Percentiles rank a stretch among this genome's conserved stretches.
phyloP scores from a whole-genome alignment of 2,888 invertebrate species.

The Horisme vitalbata region DNA sequence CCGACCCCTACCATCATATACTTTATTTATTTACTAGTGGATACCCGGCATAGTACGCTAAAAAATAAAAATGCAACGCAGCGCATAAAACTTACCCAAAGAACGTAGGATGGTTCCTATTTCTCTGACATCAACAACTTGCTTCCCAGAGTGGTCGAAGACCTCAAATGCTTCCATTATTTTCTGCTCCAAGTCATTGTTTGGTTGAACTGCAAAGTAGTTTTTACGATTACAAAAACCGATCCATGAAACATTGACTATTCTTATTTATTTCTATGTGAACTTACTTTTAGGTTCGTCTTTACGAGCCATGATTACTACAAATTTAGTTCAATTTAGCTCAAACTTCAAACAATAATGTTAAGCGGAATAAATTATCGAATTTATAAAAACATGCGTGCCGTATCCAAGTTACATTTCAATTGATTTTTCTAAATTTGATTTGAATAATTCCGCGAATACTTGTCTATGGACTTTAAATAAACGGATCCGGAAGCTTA shows the following conservation, averaged over 20 bases:
- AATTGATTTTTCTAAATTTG: constrained; percentile 5
- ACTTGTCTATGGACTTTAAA: neutral
- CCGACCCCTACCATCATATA: no score
- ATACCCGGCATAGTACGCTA: no score
- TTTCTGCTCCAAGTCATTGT: constrained; percentile 88
- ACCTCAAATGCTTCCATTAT: constrained; percentile 94
- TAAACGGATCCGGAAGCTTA: no score
- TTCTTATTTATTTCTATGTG: neutral
- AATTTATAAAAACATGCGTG: constrained; percentile 4
- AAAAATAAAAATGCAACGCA: no score
- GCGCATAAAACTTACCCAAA: constrained; percentile 78
- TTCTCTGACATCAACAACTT: constrained; percentile 95
- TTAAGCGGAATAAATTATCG: neutral
- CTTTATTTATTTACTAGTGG: no score
- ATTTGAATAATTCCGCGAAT: constrained; percentile 10
- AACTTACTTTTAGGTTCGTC: constrained; percentile 65
- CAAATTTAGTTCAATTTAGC: constrained; percentile 48
- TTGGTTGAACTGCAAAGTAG: constrained; percentile 72
- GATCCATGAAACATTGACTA: no score
- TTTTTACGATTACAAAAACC: no score
- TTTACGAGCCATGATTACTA: constrained; percentile 56
- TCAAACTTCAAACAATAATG: constrained; percentile 37
- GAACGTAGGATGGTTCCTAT: constrained; percentile 95
- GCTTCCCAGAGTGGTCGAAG: constrained; percentile 94
- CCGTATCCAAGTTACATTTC: constrained; percentile 21